Conservation (phyloP, 2,113 vertebrate genomes). For the Coreoperca whiteheadi region DNA sequence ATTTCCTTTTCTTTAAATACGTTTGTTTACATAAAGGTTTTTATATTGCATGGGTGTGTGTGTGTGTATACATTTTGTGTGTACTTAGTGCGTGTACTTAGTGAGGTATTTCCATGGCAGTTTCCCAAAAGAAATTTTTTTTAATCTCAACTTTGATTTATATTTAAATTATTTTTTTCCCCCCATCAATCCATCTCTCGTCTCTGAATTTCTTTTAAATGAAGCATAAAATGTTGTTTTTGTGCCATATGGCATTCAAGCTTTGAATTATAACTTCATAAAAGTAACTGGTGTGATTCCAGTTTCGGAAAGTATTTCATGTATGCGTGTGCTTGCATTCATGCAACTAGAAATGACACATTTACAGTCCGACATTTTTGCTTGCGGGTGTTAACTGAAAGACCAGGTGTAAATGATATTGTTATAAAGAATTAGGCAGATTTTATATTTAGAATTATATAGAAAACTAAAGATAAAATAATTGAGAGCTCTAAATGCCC, state of each 20-base stretch:
- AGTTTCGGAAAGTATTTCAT: background rate
- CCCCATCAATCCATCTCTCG: background rate
- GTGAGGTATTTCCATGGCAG: background rate
- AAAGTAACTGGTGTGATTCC: background rate
- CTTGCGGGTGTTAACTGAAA: background rate
- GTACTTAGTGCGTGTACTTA: background rate
- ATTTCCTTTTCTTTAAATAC: background rate
- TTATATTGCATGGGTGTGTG: too few relatives aligned
- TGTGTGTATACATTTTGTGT: background rate
- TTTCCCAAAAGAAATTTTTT: background rate
- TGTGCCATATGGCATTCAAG: background rate
- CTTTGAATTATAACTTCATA: conserved; percentile 4
- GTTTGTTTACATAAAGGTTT: background rate
- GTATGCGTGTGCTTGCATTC: background rate
- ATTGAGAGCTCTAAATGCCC: background rate
- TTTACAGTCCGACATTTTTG: background rate
- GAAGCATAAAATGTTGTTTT: background rate
- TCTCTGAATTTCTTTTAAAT: background rate
- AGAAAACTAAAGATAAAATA: background rate
- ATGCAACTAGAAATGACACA: background rate
- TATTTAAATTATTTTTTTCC: conserved; percentile 5
- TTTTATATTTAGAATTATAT: background rate
- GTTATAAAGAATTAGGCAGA: background rate
- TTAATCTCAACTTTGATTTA: background rate
- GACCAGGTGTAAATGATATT: background rate